phyloP scores from a whole-genome alignment of 2,888 invertebrate species.

The Lumbricus terrestris region DNA sequence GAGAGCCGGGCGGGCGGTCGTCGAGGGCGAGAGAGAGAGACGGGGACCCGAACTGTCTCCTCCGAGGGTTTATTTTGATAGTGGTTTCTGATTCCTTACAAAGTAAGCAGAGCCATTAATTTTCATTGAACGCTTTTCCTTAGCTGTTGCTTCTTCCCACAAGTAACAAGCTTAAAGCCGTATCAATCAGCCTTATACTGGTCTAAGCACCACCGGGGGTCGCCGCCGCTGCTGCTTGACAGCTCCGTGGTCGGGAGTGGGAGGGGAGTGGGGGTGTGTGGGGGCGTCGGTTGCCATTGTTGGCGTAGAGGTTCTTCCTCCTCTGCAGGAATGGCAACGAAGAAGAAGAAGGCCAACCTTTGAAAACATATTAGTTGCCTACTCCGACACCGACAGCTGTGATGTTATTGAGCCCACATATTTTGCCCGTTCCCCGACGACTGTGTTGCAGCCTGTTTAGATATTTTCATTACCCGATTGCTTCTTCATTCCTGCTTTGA shows the following conservation, averaged over 20 bases:
- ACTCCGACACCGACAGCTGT: too few relatives aligned
- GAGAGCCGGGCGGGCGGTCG: background rate
- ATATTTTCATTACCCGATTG: background rate
- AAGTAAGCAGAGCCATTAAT: constrained; percentile 15
- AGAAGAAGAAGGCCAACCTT: too few relatives aligned
- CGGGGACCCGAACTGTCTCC: background rate
- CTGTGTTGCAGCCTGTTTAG: constrained; percentile 6
- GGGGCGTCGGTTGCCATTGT: background rate
- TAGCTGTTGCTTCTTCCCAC: background rate
- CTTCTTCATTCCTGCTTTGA: constrained; percentile 14
- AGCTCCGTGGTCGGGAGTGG: background rate
- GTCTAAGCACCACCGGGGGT: background rate
- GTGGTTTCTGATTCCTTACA: constrained; percentile 11
- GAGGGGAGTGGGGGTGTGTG: too few relatives aligned
- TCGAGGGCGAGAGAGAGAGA: too few relatives aligned
- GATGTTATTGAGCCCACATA: constrained; percentile 6
- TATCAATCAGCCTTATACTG: constrained; percentile 12
- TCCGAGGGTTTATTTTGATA: background rate
- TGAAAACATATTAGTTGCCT: constrained; percentile 13
- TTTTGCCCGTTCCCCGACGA: background rate
- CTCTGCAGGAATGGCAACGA: background rate
- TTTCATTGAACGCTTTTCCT: constrained; percentile 6
- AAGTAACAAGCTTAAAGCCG: background rate
- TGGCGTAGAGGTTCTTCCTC: constrained; percentile 3
- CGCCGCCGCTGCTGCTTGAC: background rate